These are phyloP conservation scores for Perithous albicinctus DNA, from an alignment of 2,888 invertebrate species.

Conservation along the genomic window DNA sequence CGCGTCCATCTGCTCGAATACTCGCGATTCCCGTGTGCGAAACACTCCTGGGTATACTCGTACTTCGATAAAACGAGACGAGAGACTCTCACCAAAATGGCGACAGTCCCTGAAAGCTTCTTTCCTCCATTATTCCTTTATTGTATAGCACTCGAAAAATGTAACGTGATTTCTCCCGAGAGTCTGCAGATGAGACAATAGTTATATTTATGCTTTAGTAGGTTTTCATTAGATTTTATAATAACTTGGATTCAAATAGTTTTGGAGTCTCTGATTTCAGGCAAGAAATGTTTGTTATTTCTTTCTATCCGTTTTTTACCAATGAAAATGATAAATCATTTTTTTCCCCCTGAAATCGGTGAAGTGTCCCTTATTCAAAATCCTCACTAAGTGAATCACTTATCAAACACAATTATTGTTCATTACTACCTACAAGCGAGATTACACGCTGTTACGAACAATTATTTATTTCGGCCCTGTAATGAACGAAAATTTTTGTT, in stretches of 20 bases:
- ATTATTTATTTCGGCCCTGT: neutral
- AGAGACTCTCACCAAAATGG: constrained; percentile 78
- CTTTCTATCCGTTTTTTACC: too few relatives aligned
- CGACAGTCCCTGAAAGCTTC: constrained; percentile 76
- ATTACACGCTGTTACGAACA: too few relatives aligned
- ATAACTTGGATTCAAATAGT: neutral
- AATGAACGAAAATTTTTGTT: neutral
- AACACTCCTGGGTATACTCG: constrained; percentile 30
- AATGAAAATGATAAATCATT: too few relatives aligned
- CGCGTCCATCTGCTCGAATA: constrained; percentile 56
- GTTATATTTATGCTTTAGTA: neutral
- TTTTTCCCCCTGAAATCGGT: too few relatives aligned
- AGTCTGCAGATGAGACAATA: neutral
- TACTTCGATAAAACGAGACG: constrained; percentile 24
- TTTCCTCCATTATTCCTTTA: constrained; percentile 72
- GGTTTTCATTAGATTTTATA: neutral
- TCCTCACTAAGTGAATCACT: neutral
- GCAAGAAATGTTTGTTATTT: too few relatives aligned
- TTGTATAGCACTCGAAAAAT: neutral
- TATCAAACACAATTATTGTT: neutral
- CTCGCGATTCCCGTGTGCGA: constrained; percentile 45
- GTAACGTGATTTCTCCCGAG: constrained; percentile 18
- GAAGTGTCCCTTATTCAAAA: too few relatives aligned
- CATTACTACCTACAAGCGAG: neutral
- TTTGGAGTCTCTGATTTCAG: too few relatives aligned